Evolutionary conservation across 2,113 vertebrate genomes (phyloP).

Genomic region (Nibea coibor): DNA sequence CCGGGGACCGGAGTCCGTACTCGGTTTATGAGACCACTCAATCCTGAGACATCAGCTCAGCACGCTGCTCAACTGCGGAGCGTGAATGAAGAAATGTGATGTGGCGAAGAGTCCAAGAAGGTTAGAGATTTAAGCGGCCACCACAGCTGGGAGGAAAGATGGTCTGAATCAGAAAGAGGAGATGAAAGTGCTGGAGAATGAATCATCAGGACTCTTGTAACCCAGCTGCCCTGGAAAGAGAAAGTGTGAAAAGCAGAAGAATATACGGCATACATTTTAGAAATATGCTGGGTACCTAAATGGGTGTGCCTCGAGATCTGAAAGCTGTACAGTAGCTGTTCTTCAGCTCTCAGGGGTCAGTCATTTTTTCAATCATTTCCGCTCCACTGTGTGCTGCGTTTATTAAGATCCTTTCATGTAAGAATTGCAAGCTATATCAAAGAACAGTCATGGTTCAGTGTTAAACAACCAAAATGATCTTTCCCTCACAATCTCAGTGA

Average conservation of each 20-base stretch:
- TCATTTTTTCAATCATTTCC: background rate
- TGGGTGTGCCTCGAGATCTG: background rate
- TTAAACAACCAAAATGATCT: background rate
- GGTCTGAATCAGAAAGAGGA: slow-evolving; percentile 11
- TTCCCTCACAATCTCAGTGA: background rate
- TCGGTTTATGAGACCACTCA: slow-evolving; percentile 70
- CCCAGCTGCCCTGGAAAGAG: background rate
- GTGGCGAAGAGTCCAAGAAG: slow-evolving; percentile 15
- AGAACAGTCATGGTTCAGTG: background rate
- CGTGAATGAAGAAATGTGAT: slow-evolving; percentile 9
- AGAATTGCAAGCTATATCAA: background rate
- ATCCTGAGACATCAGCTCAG: slow-evolving; percentile 41
- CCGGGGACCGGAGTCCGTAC: slow-evolving; percentile 43
- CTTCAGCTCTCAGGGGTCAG: background rate
- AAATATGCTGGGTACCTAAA: background rate
- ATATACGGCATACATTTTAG: background rate
- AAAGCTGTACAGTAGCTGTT: background rate
- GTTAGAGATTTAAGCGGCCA: slow-evolving; percentile 2
- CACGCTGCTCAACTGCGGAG: background rate
- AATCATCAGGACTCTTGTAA: background rate
- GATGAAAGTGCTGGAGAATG: slow-evolving; percentile 24
- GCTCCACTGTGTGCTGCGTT: background rate
- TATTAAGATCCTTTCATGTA: background rate
- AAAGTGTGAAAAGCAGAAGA: background rate
- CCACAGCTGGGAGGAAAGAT: background rate